Evolutionary conservation across 2,797 vertebrate species (phyloP), one percentile per base, ranked within the genome.

Genomic region (Rachycentron canadum): DNA sequence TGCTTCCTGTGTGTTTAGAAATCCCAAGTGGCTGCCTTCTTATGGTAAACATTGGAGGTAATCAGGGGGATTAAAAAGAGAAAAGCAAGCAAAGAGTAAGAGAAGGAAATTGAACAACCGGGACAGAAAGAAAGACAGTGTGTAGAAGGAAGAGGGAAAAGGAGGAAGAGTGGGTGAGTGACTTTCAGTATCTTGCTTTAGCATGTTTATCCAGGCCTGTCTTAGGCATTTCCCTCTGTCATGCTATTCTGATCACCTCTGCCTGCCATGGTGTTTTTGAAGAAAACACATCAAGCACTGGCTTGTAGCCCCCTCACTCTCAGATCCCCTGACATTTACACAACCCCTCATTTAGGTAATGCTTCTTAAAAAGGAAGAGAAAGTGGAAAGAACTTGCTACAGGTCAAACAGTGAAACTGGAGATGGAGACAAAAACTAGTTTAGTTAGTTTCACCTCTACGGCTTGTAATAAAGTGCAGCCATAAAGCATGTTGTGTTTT

Each of bases 181-280:
- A 76, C 84, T 92, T 89, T 90, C 87, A 90, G 69, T 79, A 78
- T 88, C 89, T 91, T 92, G 89, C 91, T 89, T 91, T 90, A 92
- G 92, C 82, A 78, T 92, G 91, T 91, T 92, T 91, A 89, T 89
- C 84, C 76, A 77, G 86, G 77, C 82, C 82, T 84, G 90, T 88
- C 87, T 87, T 32, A 70, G 73, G 77, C 81, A 82, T 88, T 90
- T 89, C 63, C 83, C 76, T 86, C 74, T 80, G 73, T 86, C 83
- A 69, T 74, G 79, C 69, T 69, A 83, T 71, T 82, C 76, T 72
- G 87, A 91, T 87, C 78, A 62, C 74, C 74, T 73, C 75, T 69
- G 63, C 69, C 73, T 76, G 71, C 73, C 69, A n/a, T 62, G 52
- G 72, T 66, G 16, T 50, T 50, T 73, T 50, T 73, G 76, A 57